Evolutionary conservation across 2,888 invertebrate genomes (phyloP).

Genomic region (Apodemia hepburni): DNA sequence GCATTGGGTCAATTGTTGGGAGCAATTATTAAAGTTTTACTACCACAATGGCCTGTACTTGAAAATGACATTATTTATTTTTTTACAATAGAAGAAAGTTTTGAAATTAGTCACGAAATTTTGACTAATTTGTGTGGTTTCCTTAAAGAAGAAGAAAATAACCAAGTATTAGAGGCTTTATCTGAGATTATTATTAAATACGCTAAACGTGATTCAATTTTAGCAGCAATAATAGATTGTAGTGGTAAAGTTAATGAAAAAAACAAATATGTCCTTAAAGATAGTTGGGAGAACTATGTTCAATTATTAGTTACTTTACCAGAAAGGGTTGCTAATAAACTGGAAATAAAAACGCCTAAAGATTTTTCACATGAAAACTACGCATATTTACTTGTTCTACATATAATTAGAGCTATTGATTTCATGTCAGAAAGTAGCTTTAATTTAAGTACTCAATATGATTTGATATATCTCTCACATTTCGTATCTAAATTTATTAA

Average conservation of each 20-base stretch:
- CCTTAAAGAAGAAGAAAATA: slow-evolving; percentile 61
- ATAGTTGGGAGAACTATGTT: slow-evolving; percentile 75
- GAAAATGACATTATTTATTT: slow-evolving; percentile 60
- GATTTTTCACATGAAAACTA: slow-evolving; percentile 80
- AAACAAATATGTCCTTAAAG: slow-evolving; percentile 35
- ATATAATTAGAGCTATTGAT: slow-evolving; percentile 81
- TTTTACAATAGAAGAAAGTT: slow-evolving; percentile 78
- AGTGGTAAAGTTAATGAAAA: slow-evolving; percentile 31
- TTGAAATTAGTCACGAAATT: slow-evolving; percentile 64
- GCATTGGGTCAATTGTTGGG: slow-evolving; percentile 75
- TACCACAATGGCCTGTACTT: slow-evolving; percentile 80
- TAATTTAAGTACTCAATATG: slow-evolving; percentile 45
- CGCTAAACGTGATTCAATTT: slow-evolving; percentile 78
- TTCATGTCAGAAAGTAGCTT: slow-evolving; percentile 74
- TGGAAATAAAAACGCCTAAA: slow-evolving; percentile 75
- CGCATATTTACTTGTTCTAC: slow-evolving; percentile 79
- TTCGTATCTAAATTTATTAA: slow-evolving; percentile 82
- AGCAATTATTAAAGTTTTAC: slow-evolving; percentile 65
- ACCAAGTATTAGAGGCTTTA: slow-evolving; percentile 48
- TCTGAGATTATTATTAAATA: slow-evolving; percentile 65
- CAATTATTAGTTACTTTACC: slow-evolving; percentile 85
- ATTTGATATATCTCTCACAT: slow-evolving; percentile 68
- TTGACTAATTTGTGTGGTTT: slow-evolving; percentile 65
- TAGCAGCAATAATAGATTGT: slow-evolving; percentile 67
- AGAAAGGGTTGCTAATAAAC: slow-evolving; percentile 84